These are phyloP conservation scores for Stenichneumon culpator DNA, from an alignment of 2,888 invertebrate species.

Conservation along the genomic window DNA sequence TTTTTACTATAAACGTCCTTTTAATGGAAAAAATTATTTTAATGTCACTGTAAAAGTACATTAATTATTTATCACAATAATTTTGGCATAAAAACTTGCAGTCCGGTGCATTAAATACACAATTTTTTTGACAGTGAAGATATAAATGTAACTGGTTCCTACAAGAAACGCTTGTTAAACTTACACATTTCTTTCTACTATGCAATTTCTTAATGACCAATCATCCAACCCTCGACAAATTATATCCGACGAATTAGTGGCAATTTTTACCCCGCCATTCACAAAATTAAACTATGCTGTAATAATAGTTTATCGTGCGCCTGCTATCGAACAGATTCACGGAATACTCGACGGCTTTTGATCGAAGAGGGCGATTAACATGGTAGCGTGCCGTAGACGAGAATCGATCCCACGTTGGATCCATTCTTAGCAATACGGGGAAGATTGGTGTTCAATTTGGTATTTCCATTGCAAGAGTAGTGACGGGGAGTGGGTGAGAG, in stretches of 20 bases:
- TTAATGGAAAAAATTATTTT: too few species aligned
- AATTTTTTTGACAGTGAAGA: too few species aligned
- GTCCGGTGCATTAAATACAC: too few species aligned
- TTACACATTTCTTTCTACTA: too few species aligned
- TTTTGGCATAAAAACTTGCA: too few species aligned
- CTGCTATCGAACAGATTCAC: slow-evolving; percentile 12
- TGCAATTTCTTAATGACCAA: too few species aligned
- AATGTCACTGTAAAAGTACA: too few species aligned
- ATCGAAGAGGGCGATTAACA: slow-evolving; percentile 44
- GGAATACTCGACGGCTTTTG: slow-evolving; percentile 19
- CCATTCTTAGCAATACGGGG: slow-evolving; percentile 35
- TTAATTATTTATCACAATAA: too few species aligned
- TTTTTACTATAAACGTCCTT: too few species aligned
- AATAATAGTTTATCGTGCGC: slow-evolving; percentile 2
- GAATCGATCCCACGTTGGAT: slow-evolving; percentile 18
- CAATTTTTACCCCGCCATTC: background rate
- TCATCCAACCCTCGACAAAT: too few species aligned
- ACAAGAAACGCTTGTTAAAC: too few species aligned
- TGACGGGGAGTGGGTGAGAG: slow-evolving; percentile 2
- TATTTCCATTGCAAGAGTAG: slow-evolving; percentile 31
- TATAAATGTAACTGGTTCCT: too few species aligned
- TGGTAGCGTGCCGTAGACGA: slow-evolving; percentile 8
- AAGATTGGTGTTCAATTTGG: slow-evolving; percentile 39
- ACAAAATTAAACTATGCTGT: background rate
- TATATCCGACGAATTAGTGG: background rate